phyloP scores from a whole-genome alignment of 2,113 vertebrate species.

The Myotis lucifugus region DNA sequence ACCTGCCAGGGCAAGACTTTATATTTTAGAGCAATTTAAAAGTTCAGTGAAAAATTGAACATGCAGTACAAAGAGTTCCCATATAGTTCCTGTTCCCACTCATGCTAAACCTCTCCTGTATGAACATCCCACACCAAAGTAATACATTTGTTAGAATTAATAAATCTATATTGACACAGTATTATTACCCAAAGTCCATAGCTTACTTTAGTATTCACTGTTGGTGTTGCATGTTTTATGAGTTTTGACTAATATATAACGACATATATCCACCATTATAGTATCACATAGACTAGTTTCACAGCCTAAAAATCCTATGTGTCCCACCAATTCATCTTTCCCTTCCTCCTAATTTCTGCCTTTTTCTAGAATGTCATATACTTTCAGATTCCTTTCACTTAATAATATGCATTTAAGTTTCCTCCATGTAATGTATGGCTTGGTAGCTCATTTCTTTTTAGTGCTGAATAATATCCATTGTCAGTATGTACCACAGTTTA shows the following conservation, averaged over 20 bases:
- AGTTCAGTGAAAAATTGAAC: background rate
- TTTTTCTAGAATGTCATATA: background rate
- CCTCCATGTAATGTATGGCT: background rate
- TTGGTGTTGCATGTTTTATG: background rate
- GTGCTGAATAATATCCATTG: background rate
- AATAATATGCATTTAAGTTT: background rate
- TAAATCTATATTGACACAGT: background rate
- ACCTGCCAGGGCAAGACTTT: background rate
- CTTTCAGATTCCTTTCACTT: background rate
- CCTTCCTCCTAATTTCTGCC: background rate
- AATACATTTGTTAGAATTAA: background rate
- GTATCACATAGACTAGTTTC: background rate
- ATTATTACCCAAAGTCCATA: background rate
- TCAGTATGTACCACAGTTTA: background rate
- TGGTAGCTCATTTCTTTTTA: background rate
- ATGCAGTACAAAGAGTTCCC: background rate
- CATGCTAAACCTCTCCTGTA: accelerated
- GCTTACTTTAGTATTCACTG: background rate
- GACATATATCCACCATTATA: background rate
- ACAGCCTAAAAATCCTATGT: background rate
- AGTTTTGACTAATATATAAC: background rate
- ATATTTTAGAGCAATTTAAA: constrained; percentile 17
- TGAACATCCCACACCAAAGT: background rate
- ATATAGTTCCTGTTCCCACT: background rate
- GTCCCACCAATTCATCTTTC: background rate